Evolutionary conservation across 2,888 invertebrate species (phyloP).

Genomic region (Sinodicranocentrus sp.): DNA sequence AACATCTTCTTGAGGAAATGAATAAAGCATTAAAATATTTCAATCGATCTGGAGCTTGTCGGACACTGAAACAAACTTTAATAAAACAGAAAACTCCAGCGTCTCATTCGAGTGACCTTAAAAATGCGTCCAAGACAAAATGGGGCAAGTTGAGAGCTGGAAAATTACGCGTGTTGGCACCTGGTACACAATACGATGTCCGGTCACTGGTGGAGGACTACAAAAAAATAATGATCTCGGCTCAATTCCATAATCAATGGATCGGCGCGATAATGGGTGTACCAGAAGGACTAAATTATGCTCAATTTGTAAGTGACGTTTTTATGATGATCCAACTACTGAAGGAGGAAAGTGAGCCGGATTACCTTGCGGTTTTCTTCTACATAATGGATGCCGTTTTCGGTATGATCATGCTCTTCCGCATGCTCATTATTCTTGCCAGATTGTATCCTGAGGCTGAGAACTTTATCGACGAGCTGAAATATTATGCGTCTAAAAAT

Average conservation of each 20-base stretch:
- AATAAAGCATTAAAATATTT: conserved; percentile 15
- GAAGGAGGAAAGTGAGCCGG: conserved; percentile 64
- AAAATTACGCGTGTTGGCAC: not conserved
- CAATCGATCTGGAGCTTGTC: too few relatives aligned
- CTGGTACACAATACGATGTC: conserved; percentile 35
- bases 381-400: conserved; percentile 65
- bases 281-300: conserved; percentile 52
- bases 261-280: conserved; percentile 33
- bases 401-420: conserved; percentile 70
- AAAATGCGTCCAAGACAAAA: too few relatives aligned
- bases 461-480: conserved; percentile 48
- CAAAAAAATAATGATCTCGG: conserved; percentile 37
- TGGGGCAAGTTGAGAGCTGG: too few relatives aligned
- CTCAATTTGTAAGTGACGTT: conserved; percentile 63
- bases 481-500: conserved; percentile 48
- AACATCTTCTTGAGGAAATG: conserved; percentile 54
- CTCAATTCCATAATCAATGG: conserved; percentile 43
- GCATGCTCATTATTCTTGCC: conserved; percentile 65
- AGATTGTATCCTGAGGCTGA: conserved; percentile 37
- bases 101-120: too few relatives aligned
- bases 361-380: conserved; percentile 60
- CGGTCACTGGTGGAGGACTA: conserved; percentile 10
- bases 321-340: conserved; percentile 67
- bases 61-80: too few relatives aligned
- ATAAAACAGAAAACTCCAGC: too few relatives aligned